Conservation (phyloP, 2,113 vertebrate species). For the Heptranchias perlo region DNA sequence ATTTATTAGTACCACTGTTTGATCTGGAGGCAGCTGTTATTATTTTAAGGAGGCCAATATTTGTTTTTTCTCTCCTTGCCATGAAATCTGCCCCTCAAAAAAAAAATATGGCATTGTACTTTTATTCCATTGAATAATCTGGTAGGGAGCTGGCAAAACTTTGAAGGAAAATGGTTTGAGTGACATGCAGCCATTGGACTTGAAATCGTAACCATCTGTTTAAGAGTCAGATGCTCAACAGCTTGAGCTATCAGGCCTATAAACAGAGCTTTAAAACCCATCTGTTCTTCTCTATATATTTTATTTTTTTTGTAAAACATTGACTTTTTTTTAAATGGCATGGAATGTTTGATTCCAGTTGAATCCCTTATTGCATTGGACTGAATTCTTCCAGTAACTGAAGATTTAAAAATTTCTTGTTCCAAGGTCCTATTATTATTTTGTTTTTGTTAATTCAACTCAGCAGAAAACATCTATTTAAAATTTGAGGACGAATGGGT, state of each 20-base stretch:
- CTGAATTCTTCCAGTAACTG: background rate
- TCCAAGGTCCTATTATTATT: background rate
- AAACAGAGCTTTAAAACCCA: background rate
- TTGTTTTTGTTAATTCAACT: background rate
- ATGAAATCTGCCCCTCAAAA: background rate
- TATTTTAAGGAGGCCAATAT: background rate
- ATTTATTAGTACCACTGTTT: background rate
- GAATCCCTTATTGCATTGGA: background rate
- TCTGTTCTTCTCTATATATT: background rate
- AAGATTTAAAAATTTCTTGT: background rate
- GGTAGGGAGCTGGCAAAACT: background rate
- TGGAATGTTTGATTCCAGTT: background rate
- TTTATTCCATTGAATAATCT: background rate
- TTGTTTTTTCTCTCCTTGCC: background rate
- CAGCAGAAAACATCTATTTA: background rate
- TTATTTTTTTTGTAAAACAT: background rate
- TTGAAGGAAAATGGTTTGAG: background rate
- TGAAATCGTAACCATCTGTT: background rate
- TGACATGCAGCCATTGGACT: background rate
- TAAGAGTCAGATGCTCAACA: slow-evolving; percentile 1
- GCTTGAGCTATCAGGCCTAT: background rate
- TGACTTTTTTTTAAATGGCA: background rate
- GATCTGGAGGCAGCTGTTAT: background rate
- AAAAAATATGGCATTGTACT: background rate
- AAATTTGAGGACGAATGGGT: too few relatives aligned